Base-by-base conservation (phyloP, 2,888 invertebrate species). In the Zygothrica quintamaculata region DNA sequence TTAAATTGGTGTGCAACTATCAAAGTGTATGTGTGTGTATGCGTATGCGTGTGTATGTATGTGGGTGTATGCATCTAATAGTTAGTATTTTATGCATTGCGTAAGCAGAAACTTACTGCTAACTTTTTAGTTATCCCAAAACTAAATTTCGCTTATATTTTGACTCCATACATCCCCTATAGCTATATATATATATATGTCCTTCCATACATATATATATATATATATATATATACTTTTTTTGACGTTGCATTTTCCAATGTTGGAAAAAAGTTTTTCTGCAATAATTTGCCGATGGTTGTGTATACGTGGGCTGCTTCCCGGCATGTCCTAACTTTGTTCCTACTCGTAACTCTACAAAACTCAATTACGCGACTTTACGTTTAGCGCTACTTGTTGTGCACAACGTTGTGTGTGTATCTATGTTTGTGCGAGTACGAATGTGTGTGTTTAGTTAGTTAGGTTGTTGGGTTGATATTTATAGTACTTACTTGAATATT, bases 301-400 rank as follows among this genome's bases (percentile, higher is more conserved):
- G 25, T 51, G 47, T 15, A 37, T 39, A 16, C 8, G 33, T 56
- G 11, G n/a, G 37, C 39, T 53, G 57, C 65, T n/a, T n/a, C 42
- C 64, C 43, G 39, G 43, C 39, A 70, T 55, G 64, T 65, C 55
- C 71, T 65, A 72, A 74, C 75, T 75, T 66, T 70, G 51, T 55
- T 60, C 77, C 62, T 82, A 22, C 18, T 22, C 18, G 18, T 22
- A 76, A 72, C 80, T 73, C 52, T 31, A 42, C 34, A 56, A 73
- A 85, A 80, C 70, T 67, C 70, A 80, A 84, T 86, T 84, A 84
- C 61, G 65, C 61, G 57, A 77, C 73, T 72, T 79, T 85, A 43
- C 42, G 59, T 52, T 47, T 46, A 39, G 25, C 15, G 7, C 12
- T 13, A 8, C 39, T 39, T 36, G 39, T 13, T 18, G 18, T 39